Evolutionary conservation across 92 coral and sea anemone genomes (phyloP).

Genomic region (Epizoanthus scotinus): DNA sequence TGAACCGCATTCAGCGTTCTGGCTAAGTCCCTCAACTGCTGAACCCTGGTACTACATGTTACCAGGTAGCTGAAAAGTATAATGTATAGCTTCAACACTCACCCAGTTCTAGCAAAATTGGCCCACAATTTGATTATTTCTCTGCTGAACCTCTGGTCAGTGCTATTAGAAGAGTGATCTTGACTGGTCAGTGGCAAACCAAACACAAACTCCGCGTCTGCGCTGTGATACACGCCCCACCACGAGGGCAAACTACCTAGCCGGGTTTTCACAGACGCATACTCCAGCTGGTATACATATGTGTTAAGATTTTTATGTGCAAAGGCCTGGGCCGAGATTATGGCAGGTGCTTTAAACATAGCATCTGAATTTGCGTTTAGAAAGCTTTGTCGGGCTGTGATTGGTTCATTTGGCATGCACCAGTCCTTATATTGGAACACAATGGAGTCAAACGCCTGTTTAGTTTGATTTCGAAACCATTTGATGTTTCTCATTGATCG

Average conservation of each 20-base stretch:
- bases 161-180: not conserved
- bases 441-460: not conserved
- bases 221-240: constrained; percentile 24
- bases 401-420: constrained; percentile 19
- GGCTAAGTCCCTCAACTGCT: too few relatives aligned
- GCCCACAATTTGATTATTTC: constrained; percentile 13
- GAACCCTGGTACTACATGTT: too few relatives aligned
- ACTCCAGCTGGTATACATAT: constrained; percentile 9
- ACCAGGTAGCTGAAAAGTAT: too few relatives aligned
- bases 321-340: constrained; percentile 4
- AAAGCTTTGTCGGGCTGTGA: not conserved
- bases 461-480: constrained; percentile 21
- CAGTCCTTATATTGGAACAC: constrained; percentile 11
- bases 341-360: constrained; percentile 24
- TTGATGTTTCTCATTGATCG: constrained; percentile 4
- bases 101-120: constrained; percentile 29
- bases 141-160: constrained; percentile 3
- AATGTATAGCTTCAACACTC: not conserved
- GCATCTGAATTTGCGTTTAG: constrained; percentile 17
- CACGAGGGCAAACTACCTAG: not conserved
- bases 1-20: too few relatives aligned
- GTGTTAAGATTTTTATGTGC: constrained; percentile 1
- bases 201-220: constrained; percentile 1
- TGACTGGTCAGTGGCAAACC: constrained; percentile 7
- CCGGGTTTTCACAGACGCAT: not conserved